phyloP scores from a whole-genome alignment of 2,113 vertebrate species.

The Alces alces region DNA sequence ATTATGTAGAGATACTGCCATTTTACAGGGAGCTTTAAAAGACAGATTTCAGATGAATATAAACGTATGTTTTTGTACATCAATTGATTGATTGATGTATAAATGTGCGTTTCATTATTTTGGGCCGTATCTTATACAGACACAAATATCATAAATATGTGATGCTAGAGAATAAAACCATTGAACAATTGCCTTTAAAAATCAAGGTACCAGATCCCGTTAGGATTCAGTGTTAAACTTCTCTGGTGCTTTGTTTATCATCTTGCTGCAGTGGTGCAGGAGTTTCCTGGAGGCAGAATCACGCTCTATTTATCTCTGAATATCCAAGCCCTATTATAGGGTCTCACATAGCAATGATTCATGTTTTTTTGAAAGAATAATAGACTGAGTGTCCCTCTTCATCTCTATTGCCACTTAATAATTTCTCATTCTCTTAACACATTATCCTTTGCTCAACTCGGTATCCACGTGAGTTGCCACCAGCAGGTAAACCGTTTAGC shows the following conservation, averaged over 20 bases:
- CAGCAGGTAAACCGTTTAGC: slow-evolving; percentile 45
- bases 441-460: background rate
- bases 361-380: background rate
- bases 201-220: background rate
- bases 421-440: background rate
- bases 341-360: background rate
- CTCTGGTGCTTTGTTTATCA: background rate
- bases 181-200: background rate
- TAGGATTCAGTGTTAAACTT: background rate
- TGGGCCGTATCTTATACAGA: background rate
- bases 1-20: background rate
- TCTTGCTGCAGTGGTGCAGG: background rate
- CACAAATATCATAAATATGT: background rate
- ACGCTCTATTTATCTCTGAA: background rate
- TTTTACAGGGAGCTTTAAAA: background rate
- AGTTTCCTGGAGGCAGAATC: background rate
- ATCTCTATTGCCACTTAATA: slow-evolving; percentile 14
- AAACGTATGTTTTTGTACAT: background rate
- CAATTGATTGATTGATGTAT: background rate
- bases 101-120: background rate
- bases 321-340: background rate
- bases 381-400: background rate
- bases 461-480: background rate
- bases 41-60: background rate
- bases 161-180: slow-evolving; percentile 9